Evolutionary conservation across 2,888 invertebrate genomes (phyloP), one percentile per base, ranked within the genome.

Genomic region (Proisotoma minuta): DNA sequence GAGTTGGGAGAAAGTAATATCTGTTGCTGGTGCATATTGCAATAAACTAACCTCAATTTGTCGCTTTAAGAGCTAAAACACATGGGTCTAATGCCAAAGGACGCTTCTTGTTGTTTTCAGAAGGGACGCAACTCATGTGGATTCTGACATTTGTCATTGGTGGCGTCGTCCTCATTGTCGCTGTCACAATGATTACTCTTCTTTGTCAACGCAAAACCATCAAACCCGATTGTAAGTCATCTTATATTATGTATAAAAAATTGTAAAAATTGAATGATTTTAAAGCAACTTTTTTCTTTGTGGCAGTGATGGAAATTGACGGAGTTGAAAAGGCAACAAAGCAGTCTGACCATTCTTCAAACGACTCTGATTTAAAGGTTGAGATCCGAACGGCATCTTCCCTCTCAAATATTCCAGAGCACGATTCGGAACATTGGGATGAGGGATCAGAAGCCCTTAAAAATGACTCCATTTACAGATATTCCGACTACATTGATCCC

Each of bases 281-380:
- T 66, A 68, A 53, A 64, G 62, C 53, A 39, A 29, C 29, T 60
- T 40, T 51, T 34, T 24, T 56, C 50, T 27, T 64, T 50, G 29
- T 61, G 56, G 60, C 59, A 71, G 73, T 75, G 74, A 70, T 75
- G 76, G 79, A 79, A 72, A 82, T 82, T 66, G 77, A 79, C 59
- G 79, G 84, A 69, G 82, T 82, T 74, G 80, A 80, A 65, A 76
- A 76, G 61, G 75, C 76, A 65, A 75, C 78, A 75, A 81, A 81
- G 74, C 80, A 76, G 65, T 91, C 91, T 62, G 93, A 94, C 77
- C 83, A 91, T 72, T 91, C 91, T 75, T 93, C 93, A 57, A 75
- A 92, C 77, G 91, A 93, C 75, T 93, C 93, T 71, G 93, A 93
- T 79, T 81, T 93, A 76, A 94, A 94, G 79, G 83, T 91, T 70